Evolutionary conservation across 2,113 vertebrate species (phyloP).

Genomic region (Sapayoa aenigma): DNA sequence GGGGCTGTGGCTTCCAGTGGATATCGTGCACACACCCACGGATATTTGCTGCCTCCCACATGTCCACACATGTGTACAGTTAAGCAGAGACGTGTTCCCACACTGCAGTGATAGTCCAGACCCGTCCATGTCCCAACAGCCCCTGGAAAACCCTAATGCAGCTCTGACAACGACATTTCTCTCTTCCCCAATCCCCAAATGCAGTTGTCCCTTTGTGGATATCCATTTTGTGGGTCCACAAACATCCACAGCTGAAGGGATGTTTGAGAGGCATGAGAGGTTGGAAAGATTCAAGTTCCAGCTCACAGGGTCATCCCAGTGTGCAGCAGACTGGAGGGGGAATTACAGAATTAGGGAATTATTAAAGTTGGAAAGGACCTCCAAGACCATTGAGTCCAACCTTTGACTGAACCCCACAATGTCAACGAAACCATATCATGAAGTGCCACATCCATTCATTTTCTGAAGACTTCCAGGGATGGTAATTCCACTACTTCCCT

Average conservation of each 20-base stretch:
- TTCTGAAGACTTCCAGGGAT: neutral
- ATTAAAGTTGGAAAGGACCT: fast-evolving
- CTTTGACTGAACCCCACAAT: too few relatives aligned
- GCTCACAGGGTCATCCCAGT: neutral
- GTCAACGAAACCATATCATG: fast-evolving
- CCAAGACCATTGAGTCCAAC: neutral
- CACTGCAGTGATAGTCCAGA: neutral
- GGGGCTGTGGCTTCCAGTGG: neutral
- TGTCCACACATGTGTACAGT: too few relatives aligned
- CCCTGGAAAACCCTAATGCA: neutral
- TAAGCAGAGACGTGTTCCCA: neutral
- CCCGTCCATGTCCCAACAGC: fast-evolving
- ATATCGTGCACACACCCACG: neutral
- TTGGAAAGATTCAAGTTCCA: neutral
- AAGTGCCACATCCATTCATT: neutral
- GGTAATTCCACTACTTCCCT: neutral
- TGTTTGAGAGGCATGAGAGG: neutral
- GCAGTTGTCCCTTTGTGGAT: too few relatives aligned
- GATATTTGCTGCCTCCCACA: neutral
- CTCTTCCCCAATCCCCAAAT: too few relatives aligned
- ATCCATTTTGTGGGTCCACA: too few relatives aligned
- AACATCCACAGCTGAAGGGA: neutral
- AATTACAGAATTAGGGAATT: too few relatives aligned
- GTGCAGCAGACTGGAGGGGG: fast-evolving
- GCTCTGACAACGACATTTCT: fast-evolving